These are phyloP conservation scores for Drosophila robusta DNA, from an alignment of 2,888 invertebrate species.

Conservation along the genomic window DNA sequence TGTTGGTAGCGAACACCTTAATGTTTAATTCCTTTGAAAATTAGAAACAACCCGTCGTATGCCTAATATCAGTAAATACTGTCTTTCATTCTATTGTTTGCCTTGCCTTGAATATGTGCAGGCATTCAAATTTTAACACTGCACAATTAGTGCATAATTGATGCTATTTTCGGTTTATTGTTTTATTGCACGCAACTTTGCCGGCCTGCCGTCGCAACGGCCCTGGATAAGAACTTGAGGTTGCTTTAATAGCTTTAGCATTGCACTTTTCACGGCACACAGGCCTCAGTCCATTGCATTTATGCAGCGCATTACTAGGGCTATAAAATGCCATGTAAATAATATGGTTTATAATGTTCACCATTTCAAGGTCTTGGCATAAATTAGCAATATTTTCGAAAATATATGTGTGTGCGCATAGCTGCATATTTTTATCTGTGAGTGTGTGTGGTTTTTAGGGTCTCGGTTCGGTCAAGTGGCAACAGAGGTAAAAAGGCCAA, in stretches of 20 bases:
- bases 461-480: conserved; percentile 28
- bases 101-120: conserved; percentile 47
- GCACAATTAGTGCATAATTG: conserved; percentile 54
- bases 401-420: conserved; percentile 6
- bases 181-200: conserved; percentile 63
- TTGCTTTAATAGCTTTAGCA: conserved; percentile 64
- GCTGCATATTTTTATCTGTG: background rate
- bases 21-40: no score
- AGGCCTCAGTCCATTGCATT: conserved; percentile 32
- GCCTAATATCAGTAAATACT: background rate
- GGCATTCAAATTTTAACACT: conserved; percentile 22
- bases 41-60: background rate
- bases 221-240: conserved; percentile 49
- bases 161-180: conserved; percentile 54
- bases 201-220: conserved; percentile 26
- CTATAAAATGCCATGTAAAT: conserved; percentile 25
- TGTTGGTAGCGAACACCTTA: no score
- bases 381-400: conserved; percentile 32
- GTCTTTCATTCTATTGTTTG: conserved; percentile 18
- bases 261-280: conserved; percentile 39
- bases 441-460: conserved; percentile 2
- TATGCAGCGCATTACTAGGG: conserved; percentile 21
- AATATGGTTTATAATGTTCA: conserved; percentile 22
- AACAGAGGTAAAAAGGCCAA: conserved; percentile 54
- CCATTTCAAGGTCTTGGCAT: conserved; percentile 48